phyloP scores from a whole-genome alignment of 2,888 invertebrate genomes.

The Electrophaes corylata region DNA sequence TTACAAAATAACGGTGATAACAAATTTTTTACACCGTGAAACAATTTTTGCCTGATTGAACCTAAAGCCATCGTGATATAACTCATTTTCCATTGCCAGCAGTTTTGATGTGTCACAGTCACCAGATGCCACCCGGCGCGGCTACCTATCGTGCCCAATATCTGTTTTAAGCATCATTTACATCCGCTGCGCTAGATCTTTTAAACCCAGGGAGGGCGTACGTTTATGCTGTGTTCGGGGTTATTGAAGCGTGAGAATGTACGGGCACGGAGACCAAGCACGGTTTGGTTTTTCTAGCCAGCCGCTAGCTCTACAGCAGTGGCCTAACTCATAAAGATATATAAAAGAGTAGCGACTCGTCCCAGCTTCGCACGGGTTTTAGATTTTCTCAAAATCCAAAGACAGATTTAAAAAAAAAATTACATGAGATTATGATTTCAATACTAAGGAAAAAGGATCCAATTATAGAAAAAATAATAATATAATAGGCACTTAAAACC shows the following conservation, averaged over 20 bases:
- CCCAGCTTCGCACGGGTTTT: too few species aligned
- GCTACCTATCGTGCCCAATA: conserved; percentile 47
- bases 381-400: too few species aligned
- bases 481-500: too few species aligned
- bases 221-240: conserved; percentile 7
- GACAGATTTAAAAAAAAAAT: too few species aligned
- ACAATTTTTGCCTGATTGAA: not conserved
- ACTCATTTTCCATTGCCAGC: conserved; percentile 1
- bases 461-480: too few species aligned
- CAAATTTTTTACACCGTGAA: not conserved
- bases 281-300: not conserved
- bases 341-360: too few species aligned
- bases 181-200: conserved; percentile 35
- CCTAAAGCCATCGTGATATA: not conserved
- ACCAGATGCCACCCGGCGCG: not conserved
- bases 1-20: too few species aligned
- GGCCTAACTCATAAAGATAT: too few species aligned
- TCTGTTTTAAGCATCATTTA: conserved; percentile 51
- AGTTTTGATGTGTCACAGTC: not conserved
- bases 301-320: too few species aligned
- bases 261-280: too few species aligned
- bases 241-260: conserved; percentile 9
- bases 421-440: too few species aligned
- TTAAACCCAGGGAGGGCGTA: conserved; percentile 6
- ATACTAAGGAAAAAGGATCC: too few species aligned